A percentile compares a stretch with the other conserved stretches of the same genome.
Evolutionary conservation across 2,797 vertebrate species (phyloP).

Genomic region (Salmo trutta): DNA sequence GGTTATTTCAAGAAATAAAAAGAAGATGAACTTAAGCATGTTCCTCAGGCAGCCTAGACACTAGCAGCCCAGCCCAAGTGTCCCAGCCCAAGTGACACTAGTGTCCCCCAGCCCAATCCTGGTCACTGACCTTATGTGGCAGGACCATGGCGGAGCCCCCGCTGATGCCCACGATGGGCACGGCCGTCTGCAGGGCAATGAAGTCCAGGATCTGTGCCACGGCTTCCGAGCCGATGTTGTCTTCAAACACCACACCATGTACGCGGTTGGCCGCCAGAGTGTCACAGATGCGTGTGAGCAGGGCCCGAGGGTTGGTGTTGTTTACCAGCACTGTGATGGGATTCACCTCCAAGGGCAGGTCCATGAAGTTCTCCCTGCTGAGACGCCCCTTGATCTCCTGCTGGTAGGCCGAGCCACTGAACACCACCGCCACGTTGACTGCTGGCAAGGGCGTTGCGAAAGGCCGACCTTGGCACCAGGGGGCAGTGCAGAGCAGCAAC

Average conservation of each 20-base stretch:
- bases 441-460: conserved; percentile 73
- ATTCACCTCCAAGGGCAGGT: conserved; percentile 93
- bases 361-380: conserved; percentile 92
- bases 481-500: conserved; percentile 53
- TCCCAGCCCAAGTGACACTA: too few relatives aligned
- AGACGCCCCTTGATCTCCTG: conserved; percentile 85
- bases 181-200: conserved; percentile 90
- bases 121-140: conserved; percentile 87
- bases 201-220: conserved; percentile 98
- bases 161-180: conserved; percentile 94
- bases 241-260: conserved; percentile 93
- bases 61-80: too few relatives aligned
- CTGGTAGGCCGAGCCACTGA: conserved; percentile 87
- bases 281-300: conserved; percentile 91
- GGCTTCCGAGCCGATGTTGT: conserved; percentile 91
- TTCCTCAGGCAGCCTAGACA: background rate
- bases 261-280: conserved; percentile 86
- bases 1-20: background rate
- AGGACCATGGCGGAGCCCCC: conserved; percentile 93
- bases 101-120: background rate
- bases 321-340: conserved; percentile 92
- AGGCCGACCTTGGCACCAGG: conserved; percentile 67
- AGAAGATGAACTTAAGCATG: background rate
- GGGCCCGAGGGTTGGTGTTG: conserved; percentile 91
- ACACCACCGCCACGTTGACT: conserved; percentile 92